Evolutionary conservation across 2,888 invertebrate species (phyloP).

Genomic region (Ectemnius continuus): DNA sequence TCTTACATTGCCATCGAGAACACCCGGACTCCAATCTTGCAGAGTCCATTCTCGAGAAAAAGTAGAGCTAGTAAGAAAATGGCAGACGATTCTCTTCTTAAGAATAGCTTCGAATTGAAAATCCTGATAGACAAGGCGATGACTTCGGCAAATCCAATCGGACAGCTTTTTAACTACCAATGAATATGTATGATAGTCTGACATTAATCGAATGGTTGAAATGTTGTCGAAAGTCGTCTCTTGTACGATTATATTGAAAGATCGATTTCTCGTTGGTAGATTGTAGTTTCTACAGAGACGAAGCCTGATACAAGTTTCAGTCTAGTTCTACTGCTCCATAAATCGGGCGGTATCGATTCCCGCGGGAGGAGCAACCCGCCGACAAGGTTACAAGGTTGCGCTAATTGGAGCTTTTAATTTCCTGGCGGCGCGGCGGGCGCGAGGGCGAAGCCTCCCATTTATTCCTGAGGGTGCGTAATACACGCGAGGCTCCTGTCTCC

Average conservation of each 20-base stretch:
- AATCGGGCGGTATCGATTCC: slow-evolving; percentile 55
- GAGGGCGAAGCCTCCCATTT: slow-evolving; percentile 46
- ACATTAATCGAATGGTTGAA: no score
- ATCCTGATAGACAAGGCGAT: no score
- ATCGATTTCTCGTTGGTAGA: background rate
- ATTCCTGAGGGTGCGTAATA: slow-evolving; percentile 39
- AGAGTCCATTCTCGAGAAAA: no score
- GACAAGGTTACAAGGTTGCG: slow-evolving; percentile 66
- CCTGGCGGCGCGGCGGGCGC: slow-evolving; percentile 56
- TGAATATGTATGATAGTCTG: no score
- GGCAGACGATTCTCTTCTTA: no score
- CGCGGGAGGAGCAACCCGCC: slow-evolving; percentile 52
- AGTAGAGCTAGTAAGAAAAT: no score
- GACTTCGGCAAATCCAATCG: no score
- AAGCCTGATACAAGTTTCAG: background rate
- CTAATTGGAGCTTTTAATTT: slow-evolving; percentile 67
- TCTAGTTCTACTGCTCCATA: slow-evolving; percentile 28
- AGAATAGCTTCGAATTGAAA: no score
- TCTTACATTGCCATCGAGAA: no score
- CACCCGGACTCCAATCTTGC: no score
- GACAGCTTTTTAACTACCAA: no score
- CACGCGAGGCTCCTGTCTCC: slow-evolving; percentile 26
- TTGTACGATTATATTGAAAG: background rate
- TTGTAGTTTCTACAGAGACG: background rate
- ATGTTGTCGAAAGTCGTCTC: background rate